Evolutionary conservation across 2,113 vertebrate species (phyloP).

Genomic region (Melanerpes formicivorus): DNA sequence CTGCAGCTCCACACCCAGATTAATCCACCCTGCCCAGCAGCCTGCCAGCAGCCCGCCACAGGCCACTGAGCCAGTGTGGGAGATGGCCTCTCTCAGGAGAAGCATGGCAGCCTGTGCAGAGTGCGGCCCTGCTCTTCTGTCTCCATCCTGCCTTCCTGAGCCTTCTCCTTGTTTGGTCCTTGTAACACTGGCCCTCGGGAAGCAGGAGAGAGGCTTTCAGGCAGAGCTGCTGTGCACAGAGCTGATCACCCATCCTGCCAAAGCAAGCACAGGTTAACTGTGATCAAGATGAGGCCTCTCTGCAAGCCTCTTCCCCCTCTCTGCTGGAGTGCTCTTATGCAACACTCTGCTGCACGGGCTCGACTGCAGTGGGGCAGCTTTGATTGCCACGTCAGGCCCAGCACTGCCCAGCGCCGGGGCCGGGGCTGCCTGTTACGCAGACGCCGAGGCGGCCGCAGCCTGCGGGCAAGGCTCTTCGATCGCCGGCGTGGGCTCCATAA

Average conservation of each 20-base stretch:
- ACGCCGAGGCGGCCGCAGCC: neutral
- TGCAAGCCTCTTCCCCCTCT: neutral
- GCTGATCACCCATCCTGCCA: neutral
- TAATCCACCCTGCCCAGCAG: neutral
- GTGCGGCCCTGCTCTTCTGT: neutral
- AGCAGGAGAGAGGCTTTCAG: neutral
- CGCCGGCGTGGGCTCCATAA: constrained; percentile 24
- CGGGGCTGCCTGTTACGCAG: neutral
- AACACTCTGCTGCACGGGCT: rapidly evolving
- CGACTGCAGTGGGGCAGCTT: neutral
- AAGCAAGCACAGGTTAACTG: neutral
- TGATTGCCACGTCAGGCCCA: neutral
- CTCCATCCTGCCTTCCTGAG: neutral
- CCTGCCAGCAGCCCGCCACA: neutral
- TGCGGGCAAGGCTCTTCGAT: neutral
- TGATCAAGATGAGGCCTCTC: neutral
- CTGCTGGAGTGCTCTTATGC: neutral
- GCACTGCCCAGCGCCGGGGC: neutral
- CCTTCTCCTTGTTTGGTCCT: neutral
- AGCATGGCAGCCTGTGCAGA: neutral
- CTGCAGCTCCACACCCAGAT: neutral
- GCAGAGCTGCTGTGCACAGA: neutral
- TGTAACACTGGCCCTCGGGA: neutral
- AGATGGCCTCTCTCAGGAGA: neutral
- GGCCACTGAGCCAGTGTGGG: neutral